phyloP scores from a whole-genome alignment of 2,113 vertebrate species.

The Paradisaea rubra region DNA sequence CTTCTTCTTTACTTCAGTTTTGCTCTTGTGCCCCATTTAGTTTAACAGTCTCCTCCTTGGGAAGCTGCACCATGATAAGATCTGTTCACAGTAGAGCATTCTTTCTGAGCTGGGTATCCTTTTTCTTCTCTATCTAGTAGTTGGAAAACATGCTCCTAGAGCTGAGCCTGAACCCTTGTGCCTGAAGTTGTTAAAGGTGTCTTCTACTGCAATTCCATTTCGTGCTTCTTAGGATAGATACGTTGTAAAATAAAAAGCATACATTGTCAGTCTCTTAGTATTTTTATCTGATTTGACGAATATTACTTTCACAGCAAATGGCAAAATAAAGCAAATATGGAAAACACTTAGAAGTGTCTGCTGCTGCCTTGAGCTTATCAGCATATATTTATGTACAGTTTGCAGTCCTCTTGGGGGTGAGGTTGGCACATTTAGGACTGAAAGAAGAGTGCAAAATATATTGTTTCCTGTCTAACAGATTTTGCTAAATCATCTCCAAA shows the following conservation, averaged over 20 bases:
- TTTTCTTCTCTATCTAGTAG: neutral
- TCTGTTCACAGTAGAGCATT: neutral
- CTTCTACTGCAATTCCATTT: neutral
- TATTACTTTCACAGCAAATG: neutral
- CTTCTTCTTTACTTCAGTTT: neutral
- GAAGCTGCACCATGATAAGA: neutral
- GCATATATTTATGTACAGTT: neutral
- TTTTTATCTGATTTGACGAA: neutral
- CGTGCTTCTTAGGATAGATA: neutral
- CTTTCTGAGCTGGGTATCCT: neutral
- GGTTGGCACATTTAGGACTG: neutral
- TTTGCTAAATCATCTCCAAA: neutral
- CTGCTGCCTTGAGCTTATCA: neutral
- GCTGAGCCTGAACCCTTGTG: neutral
- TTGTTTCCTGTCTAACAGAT: neutral
- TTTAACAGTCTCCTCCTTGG: neutral
- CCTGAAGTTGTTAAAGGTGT: neutral
- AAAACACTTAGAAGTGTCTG: neutral
- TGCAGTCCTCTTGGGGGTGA: neutral
- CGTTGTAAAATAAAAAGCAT: neutral
- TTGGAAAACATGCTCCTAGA: neutral
- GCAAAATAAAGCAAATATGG: neutral
- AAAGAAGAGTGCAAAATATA: neutral
- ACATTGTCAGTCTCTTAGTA: neutral
- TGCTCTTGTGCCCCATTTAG: neutral